Percentiles rank a stretch among this genome's conserved stretches.
These are phyloP conservation scores for Nannoperca obscura DNA, from an alignment of 2,797 vertebrate species.

Conservation along the genomic window DNA sequence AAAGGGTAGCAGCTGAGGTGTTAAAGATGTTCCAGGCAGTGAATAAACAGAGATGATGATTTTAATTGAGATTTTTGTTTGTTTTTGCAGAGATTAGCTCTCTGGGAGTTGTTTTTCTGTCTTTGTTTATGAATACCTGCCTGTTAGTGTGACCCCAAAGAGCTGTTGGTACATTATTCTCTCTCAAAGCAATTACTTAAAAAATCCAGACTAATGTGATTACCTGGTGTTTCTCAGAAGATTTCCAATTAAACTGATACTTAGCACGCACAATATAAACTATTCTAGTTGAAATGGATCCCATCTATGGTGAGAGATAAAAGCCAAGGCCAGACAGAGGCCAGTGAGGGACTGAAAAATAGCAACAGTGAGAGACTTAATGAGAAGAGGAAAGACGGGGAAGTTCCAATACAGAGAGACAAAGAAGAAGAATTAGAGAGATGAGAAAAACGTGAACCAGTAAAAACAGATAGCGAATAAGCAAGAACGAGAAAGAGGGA, in stretches of 20 bases:
- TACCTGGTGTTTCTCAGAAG: slow-evolving; percentile 65
- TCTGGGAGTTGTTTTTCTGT: slow-evolving; percentile 49
- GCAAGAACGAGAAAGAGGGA: slow-evolving; percentile 51
- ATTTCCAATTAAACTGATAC: slow-evolving; percentile 77
- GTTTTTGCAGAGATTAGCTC: slow-evolving; percentile 28
- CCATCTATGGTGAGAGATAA: slow-evolving; percentile 68
- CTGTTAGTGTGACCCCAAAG: slow-evolving; percentile 53
- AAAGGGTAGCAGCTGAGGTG: slow-evolving; percentile 21
- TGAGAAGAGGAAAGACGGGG: slow-evolving; percentile 53
- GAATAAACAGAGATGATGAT: slow-evolving; percentile 32
- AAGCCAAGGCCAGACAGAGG: slow-evolving; percentile 65
- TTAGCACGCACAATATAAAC: slow-evolving; percentile 63
- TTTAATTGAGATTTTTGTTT: slow-evolving; percentile 54
- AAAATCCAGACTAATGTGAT: slow-evolving; percentile 74
- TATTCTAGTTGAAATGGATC: slow-evolving; percentile 67
- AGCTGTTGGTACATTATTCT: slow-evolving; percentile 39
- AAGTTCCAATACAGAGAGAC: slow-evolving; percentile 36
- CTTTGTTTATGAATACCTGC: slow-evolving; percentile 62
- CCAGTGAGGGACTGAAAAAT: slow-evolving; percentile 61
- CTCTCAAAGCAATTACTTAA: slow-evolving; percentile 70
- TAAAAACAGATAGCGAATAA: slow-evolving; percentile 69
- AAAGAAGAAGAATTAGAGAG: slow-evolving; percentile 54
- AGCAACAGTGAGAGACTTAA: slow-evolving; percentile 61
- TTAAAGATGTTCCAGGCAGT: slow-evolving; percentile 16
- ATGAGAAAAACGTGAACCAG: slow-evolving; percentile 63